Conservation (phyloP, 2,888 invertebrate species). For the Drymonia ruficornis region DNA sequence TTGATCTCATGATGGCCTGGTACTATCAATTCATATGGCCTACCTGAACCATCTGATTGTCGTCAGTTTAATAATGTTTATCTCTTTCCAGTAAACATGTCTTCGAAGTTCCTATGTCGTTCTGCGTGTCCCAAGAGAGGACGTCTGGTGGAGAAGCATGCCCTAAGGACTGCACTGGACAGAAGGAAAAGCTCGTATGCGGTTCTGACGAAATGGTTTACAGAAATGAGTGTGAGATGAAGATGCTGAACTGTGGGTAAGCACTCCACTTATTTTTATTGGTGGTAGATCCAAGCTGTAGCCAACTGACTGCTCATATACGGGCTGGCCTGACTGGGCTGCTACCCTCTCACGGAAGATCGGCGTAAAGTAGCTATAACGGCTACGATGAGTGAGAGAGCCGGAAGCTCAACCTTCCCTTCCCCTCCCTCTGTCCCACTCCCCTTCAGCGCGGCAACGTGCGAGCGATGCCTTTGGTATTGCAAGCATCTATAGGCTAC, state of each 20-base stretch:
- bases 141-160: constrained; percentile 88
- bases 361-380: too few relatives aligned
- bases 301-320: too few relatives aligned
- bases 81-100: constrained; percentile 91
- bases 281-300: too few relatives aligned
- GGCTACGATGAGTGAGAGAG: too few relatives aligned
- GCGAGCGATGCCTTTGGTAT: too few relatives aligned
- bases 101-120: constrained; percentile 96
- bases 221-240: constrained; percentile 94
- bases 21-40: neutral
- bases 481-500: too few relatives aligned
- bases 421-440: too few relatives aligned
- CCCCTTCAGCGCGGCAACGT: too few relatives aligned
- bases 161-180: constrained; percentile 90
- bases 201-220: constrained; percentile 96
- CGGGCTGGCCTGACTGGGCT: too few relatives aligned
- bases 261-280: constrained; percentile 40
- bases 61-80: neutral
- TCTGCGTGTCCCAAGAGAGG: constrained; percentile 92
- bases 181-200: constrained; percentile 90
- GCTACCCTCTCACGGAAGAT: too few relatives aligned
- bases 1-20: neutral
- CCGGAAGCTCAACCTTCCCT: too few relatives aligned
- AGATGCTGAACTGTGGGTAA: constrained; percentile 95
- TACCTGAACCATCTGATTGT: too few relatives aligned